Conservation (phyloP, 2,797 vertebrate genomes). For the Hafferia zeledoni region DNA sequence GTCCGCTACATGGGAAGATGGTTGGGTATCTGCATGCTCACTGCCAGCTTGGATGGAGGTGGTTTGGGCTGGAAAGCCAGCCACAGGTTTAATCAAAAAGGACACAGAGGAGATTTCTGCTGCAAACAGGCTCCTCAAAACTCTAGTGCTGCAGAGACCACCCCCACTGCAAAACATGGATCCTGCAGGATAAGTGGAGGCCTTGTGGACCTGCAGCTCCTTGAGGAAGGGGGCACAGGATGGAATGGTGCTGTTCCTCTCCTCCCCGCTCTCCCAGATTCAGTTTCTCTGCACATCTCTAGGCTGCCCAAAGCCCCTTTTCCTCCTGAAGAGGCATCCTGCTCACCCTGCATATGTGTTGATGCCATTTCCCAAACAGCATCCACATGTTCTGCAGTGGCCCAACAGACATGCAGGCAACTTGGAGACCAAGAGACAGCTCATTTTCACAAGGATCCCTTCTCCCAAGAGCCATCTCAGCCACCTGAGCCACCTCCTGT, state of each 20-base stretch:
- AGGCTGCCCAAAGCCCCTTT: not conserved
- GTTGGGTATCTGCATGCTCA: not conserved
- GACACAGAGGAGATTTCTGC: not conserved
- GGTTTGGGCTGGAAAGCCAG: not conserved
- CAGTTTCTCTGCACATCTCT: not conserved
- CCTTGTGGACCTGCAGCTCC: not conserved
- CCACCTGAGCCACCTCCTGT: not conserved
- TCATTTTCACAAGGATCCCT: not conserved
- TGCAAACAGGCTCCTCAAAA: not conserved
- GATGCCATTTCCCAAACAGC: not conserved
- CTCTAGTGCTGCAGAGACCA: not conserved
- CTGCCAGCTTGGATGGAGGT: not conserved
- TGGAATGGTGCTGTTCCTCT: not conserved
- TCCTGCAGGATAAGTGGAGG: not conserved
- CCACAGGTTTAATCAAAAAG: not conserved
- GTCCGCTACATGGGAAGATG: accelerated
- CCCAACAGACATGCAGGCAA: not conserved
- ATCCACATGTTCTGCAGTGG: not conserved
- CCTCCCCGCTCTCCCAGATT: not conserved
- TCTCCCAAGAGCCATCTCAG: not conserved
- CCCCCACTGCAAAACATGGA: not conserved
- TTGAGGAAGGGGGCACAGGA: not conserved
- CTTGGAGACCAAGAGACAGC: not conserved
- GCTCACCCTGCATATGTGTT: not conserved
- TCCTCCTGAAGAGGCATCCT: not conserved